These are phyloP conservation scores for Elmis aenea DNA, from an alignment of 2,888 invertebrate species.

Conservation along the genomic window DNA sequence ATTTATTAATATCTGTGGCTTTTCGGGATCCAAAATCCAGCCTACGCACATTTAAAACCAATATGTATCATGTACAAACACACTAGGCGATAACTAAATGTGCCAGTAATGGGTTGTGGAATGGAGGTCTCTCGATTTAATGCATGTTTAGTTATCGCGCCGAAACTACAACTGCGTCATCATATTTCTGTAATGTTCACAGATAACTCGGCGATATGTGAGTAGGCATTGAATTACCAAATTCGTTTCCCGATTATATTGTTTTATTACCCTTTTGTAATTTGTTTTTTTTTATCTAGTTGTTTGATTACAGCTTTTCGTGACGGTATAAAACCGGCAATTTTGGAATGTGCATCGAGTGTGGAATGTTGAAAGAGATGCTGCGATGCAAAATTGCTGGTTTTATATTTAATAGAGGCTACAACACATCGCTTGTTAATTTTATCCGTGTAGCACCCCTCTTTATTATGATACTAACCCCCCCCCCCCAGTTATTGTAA, in stretches of 20 bases:
- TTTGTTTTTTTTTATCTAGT: conserved; percentile 15
- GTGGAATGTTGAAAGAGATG: neutral
- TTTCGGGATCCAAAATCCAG: conserved; percentile 32
- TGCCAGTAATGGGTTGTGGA: too few relatives aligned
- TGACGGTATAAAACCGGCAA: conserved; percentile 16
- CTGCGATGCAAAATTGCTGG: conserved; percentile 1
- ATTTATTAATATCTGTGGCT: conserved; percentile 25
- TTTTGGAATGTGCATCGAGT: conserved; percentile 1
- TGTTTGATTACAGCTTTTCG: conserved; percentile 20
- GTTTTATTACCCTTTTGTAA: conserved; percentile 22
- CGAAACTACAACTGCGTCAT: conserved; percentile 25
- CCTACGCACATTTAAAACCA: conserved; percentile 31
- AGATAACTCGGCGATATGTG: conserved; percentile 47
- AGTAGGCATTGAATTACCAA: conserved; percentile 41
- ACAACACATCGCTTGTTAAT: conserved; percentile 17
- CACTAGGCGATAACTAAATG: neutral
- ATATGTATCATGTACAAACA: conserved; percentile 11
- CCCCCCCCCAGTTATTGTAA: conserved; percentile 15
- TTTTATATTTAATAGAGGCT: conserved; percentile 17
- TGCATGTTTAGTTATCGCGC: too few relatives aligned
- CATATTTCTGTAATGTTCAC: conserved; percentile 42
- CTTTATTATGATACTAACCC: conserved; percentile 13
- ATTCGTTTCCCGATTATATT: conserved; percentile 36
- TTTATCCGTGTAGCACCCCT: conserved; percentile 19
- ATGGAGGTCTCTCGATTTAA: too few relatives aligned